Evolutionary conservation across 2,113 vertebrate genomes (phyloP).

Genomic region (Chaenogobius annularis): DNA sequence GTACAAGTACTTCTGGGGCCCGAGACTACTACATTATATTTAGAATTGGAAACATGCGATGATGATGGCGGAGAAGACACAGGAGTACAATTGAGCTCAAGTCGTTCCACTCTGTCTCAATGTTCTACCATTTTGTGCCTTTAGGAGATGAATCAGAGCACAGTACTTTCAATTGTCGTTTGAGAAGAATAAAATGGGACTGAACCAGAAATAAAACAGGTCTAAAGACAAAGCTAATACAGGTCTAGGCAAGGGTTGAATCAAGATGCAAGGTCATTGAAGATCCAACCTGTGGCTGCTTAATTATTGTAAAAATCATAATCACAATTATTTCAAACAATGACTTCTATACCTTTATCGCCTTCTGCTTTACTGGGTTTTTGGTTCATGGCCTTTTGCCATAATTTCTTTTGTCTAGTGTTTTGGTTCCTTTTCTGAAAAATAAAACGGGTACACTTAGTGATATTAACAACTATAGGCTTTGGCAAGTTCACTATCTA

Average conservation of each 20-base stretch:
- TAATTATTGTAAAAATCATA: neutral
- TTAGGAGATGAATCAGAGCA: slow-evolving; percentile 51
- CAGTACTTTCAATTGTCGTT: slow-evolving; percentile 32
- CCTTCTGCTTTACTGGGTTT: too few relatives aligned
- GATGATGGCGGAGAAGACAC: slow-evolving; percentile 44
- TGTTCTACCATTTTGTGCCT: slow-evolving; percentile 44
- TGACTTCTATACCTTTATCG: too few relatives aligned
- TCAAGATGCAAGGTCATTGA: neutral
- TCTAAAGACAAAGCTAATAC: neutral
- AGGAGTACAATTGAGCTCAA: slow-evolving; percentile 50
- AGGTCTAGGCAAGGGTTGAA: neutral
- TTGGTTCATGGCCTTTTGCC: too few relatives aligned
- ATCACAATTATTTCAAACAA: too few relatives aligned
- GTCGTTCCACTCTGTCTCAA: slow-evolving; percentile 40
- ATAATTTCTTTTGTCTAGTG: too few relatives aligned
- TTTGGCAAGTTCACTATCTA: too few relatives aligned
- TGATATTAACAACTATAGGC: too few relatives aligned
- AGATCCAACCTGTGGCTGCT: neutral
- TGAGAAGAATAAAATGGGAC: neutral
- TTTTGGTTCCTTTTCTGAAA: too few relatives aligned
- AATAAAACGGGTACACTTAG: too few relatives aligned
- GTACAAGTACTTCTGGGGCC: slow-evolving; percentile 48
- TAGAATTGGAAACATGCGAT: slow-evolving; percentile 64
- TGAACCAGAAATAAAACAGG: neutral
- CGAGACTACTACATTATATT: slow-evolving; percentile 69